Base-by-base conservation (phyloP, 2,113 vertebrate species). In the cattle (Bos taurus) region DNA sequence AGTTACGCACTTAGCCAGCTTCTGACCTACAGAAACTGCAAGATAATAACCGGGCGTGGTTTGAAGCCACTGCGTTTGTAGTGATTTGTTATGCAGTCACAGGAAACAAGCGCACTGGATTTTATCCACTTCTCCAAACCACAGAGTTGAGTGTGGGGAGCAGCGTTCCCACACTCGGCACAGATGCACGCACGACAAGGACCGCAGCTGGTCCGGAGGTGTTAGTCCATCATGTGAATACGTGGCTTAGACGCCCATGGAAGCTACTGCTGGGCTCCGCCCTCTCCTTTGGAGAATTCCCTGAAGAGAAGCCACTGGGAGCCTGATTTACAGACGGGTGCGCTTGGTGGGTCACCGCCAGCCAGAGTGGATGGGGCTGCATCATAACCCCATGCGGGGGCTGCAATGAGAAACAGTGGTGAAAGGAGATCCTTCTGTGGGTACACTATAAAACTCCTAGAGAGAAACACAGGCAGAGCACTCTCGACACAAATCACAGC, bases 141-240 rank as follows among this genome's bases (percentile, higher is more conserved):
- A 4, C 5, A 4, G 10, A 15, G 62, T 26, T 9, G 17, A 60
- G n/a, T 5, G 8, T 33, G 26, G 67, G 48, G 59, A 14, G 81
- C 9, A 23, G 30, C 74, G 14, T 5, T 30, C 48, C 6, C 3
- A 33, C 11, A 23, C 25, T 64, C n/a, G 0, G 36, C 7, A 21
- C 26, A 54, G 57, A 54, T 2, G 7, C 13, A 0, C 1, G 3
- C 62, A 8, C 2, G 7, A 3, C 40, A 16, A 17, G 33, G 64
- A 46, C 33, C 23, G n/a, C 52, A 46, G 7, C 26, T 25, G 36
- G 48, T 25, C 82, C 23, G 3, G 40, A 36, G 40, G 84, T 60
- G 6, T 17, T 11, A 15, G 87, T 5, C n/a, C 54, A 6, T 36
- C 21, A 0, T 1, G 9, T 0, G 14, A 78, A 36, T 43, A 2